Evolutionary conservation across 2,888 invertebrate species (phyloP), one percentile per base, ranked within the genome.

Genomic region (Entomobrya multifasciata): DNA sequence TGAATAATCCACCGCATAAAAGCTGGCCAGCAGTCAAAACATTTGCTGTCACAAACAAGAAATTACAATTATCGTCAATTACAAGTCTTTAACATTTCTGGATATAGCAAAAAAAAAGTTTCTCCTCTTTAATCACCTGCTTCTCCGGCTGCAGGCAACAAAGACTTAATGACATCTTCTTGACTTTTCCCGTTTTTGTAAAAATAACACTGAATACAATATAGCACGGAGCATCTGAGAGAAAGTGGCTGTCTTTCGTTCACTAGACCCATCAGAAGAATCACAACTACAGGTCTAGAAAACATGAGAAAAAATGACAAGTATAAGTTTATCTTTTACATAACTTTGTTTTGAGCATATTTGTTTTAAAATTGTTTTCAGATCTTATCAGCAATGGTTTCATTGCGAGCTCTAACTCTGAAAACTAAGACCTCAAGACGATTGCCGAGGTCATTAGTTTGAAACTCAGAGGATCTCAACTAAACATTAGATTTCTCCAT

Each of bases 251-350:
- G 99, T 92, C 98, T 98, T 92, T 99, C 99, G 92, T 99, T 98
- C 6, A 98, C 97, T 98, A 99, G 99, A 0, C 99, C 98, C 97
- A 99, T 97, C 10, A 99, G 93, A 8, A 99, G 94, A 60, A 99
- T 97, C 0, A 99, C 97, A 78, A 99, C 95, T 0, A 98, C 98
- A 0, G 99, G 97, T 82, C 98, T 95, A 92, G 11, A 93, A 86
- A 27, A 30, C 15, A 62, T 49, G 92, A 72, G 8, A 8, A 36
- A 36, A n/a, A n/a, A n/a, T n/a, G n/a, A n/a, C n/a, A n/a, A n/a
- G n/a, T n/a, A n/a, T n/a, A 6, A 17, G 52, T 52, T 1, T n/a
- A 52, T 17, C 10, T 57, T 57, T 25, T 25, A 20, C 1, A 62
- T 13, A 72, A 74, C 2, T 4, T 20, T 52, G 3, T 27, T 55